phyloP scores from a whole-genome alignment of 2,113 vertebrate species.

The Diphyllodes magnificus region DNA sequence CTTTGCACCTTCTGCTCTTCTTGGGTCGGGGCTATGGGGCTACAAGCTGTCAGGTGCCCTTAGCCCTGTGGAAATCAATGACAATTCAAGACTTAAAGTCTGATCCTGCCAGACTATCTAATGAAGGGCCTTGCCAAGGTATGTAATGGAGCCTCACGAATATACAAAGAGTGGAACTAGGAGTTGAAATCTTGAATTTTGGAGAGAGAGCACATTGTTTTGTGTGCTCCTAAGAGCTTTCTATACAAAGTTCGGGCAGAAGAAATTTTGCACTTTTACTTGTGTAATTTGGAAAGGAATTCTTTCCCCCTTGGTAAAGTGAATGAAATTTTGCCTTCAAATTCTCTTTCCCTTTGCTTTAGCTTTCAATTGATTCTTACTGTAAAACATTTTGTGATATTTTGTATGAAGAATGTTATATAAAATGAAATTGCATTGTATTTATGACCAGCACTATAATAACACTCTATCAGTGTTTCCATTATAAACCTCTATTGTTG shows the following conservation, averaged over 20 bases:
- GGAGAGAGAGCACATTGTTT: neutral
- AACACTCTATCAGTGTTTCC: constrained; percentile 21
- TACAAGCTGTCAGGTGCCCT: constrained; percentile 36
- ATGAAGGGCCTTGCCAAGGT: neutral
- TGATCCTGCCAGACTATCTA: neutral
- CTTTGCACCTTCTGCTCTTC: constrained; percentile 53
- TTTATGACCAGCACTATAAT: constrained; percentile 39
- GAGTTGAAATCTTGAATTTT: neutral
- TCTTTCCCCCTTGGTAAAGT: neutral
- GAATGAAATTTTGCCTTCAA: constrained; percentile 7
- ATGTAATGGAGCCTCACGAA: neutral
- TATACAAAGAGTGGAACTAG: neutral
- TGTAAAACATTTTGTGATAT: constrained; percentile 37
- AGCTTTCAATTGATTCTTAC: constrained; percentile 22
- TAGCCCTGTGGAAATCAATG: neutral
- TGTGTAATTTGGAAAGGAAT: neutral
- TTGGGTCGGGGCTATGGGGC: neutral
- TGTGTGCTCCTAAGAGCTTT: neutral
- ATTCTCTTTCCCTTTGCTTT: constrained; percentile 13
- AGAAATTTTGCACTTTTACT: neutral
- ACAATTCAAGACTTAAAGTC: neutral
- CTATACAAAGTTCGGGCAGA: neutral
- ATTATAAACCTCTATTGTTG: constrained; percentile 27
- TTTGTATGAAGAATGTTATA: constrained; percentile 29
- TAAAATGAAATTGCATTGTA: constrained; percentile 56